Evolutionary conservation across 2,113 vertebrate genomes (phyloP).

Genomic region (human (Homo sapiens)): DNA sequence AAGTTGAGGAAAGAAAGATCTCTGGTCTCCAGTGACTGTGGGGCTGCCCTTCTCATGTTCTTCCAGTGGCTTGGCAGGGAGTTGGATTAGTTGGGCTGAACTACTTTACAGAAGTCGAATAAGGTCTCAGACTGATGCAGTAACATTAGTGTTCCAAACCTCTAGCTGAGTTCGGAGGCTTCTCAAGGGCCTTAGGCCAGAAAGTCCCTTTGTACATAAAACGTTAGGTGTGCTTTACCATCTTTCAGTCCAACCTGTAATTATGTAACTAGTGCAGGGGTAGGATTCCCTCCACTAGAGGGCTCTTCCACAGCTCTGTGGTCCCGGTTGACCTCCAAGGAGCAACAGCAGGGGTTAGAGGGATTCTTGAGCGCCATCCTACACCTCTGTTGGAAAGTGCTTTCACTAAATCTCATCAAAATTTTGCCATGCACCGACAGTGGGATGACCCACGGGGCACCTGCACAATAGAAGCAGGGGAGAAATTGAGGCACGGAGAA

Average conservation of each 20-base stretch:
- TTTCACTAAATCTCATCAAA: neutral
- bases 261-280: accelerated
- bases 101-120: neutral
- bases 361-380: neutral
- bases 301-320: neutral
- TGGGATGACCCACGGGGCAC: neutral
- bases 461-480: neutral
- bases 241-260: neutral
- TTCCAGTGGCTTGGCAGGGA: neutral
- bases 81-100: neutral
- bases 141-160: neutral
- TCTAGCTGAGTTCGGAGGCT: accelerated
- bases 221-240: accelerated
- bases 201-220: neutral
- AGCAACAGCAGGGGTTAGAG: neutral
- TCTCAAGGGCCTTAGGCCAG: neutral
- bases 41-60: neutral
- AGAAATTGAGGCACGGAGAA: neutral
- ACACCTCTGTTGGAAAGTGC: neutral
- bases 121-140: neutral
- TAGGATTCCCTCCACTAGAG: neutral
- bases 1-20: neutral
- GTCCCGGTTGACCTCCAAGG: accelerated
- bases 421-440: neutral
- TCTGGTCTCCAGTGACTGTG: neutral